Evolutionary conservation across 2,888 invertebrate species (phyloP), one percentile per base, ranked within the genome.

Genomic region (Incurvaria masculella): DNA sequence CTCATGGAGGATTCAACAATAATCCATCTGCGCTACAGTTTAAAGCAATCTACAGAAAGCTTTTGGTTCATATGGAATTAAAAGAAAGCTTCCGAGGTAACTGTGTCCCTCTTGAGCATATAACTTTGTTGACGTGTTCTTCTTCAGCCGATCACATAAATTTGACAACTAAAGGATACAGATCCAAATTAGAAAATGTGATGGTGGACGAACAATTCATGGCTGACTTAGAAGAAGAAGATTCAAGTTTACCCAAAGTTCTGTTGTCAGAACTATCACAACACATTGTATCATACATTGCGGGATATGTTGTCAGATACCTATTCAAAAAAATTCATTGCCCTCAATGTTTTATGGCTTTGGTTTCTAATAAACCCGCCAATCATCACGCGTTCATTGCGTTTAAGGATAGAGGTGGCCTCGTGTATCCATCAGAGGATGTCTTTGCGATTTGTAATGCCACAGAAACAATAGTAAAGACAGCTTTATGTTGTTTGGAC

Each of bases 1-100:
- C 52, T 27, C 52, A 52, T 16, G 53, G 53, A n/a, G 53, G 54
- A 8, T 48, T 39, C 23, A 56, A 53, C 20, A 56, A 45, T 17
- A 53, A 54, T 39, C 52, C 53, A 3, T 53, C 56, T 4, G 51
- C 53, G 1, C 45, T 51, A 16, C 55, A 56, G 23, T 56, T 56
- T 49, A 19, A 49, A 21, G 47, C 54, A 1, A 47, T 48, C 8
- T 56, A 55, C 44, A 57, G 55, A 50, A 57, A 56, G 38, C 41
- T 55, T 1, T 14, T 53, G n/a, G 49, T 54, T 14, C 47, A 54
- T 14, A 27, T 48, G 16, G 50, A 51, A 17, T 47, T 52, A 2
- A 47, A 44, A 42, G 48, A 51, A 14, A 5, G 42, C 8, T 42
- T 48, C 2, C 33, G 38, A 6, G 51, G 50, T 20, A 52, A 52